Conservation (phyloP, 2,113 vertebrate species). For the Campylorhamphus procurvoides region DNA sequence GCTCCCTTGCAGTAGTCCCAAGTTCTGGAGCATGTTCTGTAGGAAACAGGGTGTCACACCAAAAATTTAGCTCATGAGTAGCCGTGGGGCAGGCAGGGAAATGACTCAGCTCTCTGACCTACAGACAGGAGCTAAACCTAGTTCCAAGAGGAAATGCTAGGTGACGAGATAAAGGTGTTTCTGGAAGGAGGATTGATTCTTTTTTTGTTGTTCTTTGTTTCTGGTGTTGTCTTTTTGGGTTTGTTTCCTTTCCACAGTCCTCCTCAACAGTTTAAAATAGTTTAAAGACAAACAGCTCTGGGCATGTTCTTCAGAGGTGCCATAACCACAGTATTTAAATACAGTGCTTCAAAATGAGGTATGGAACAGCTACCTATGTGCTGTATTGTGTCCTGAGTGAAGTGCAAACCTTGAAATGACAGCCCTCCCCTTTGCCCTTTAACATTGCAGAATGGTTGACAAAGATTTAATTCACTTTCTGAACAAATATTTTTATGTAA, state of each 20-base stretch:
- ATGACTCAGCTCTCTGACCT: constrained; percentile 9
- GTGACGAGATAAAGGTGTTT: neutral
- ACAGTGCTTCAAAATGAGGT: neutral
- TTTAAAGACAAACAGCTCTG: neutral
- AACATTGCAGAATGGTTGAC: neutral
- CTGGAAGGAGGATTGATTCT: neutral
- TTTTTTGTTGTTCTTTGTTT: neutral
- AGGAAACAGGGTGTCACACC: neutral
- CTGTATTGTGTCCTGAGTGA: neutral
- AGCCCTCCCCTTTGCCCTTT: neutral
- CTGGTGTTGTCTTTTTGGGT: neutral
- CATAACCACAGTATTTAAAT: neutral
- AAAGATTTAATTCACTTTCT: neutral
- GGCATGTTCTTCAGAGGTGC: neutral
- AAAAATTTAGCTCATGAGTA: neutral
- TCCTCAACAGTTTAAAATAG: neutral
- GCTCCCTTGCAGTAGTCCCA: neutral
- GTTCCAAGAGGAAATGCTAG: neutral
- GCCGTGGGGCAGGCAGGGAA: neutral
- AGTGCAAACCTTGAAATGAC: neutral
- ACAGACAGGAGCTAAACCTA: neutral
- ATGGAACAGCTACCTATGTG: neutral
- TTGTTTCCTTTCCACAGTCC: neutral
- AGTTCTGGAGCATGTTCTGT: neutral
- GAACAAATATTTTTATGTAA: neutral